Conservation (phyloP, 1,140 invertebrate genomes). For the Sminthurides bifidus region DNA sequence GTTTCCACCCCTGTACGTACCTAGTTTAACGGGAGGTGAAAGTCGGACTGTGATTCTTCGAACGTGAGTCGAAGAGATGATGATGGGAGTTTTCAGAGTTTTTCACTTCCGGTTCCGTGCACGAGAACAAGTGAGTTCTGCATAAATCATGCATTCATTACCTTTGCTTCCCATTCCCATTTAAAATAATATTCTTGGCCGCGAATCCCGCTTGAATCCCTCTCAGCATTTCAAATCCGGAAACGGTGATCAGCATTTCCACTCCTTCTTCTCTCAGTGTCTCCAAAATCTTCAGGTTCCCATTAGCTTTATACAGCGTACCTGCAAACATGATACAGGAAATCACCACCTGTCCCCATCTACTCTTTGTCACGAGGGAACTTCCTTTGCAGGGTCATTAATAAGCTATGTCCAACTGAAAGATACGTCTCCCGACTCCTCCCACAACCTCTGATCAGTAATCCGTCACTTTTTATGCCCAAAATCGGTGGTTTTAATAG, state of each 20-base stretch:
- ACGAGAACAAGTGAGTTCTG: neutral
- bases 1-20: too few relatives aligned
- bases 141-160: slow-evolving; percentile 4
- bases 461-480: neutral
- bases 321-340: neutral
- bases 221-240: slow-evolving; percentile 37
- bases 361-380: neutral
- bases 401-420: neutral
- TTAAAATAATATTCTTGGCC: slow-evolving; percentile 35
- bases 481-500: too few relatives aligned
- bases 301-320: slow-evolving; percentile 38
- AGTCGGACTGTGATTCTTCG: neutral
- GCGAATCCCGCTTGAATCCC: slow-evolving; percentile 35
- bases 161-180: slow-evolving; percentile 39
- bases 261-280: slow-evolving; percentile 32
- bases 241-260: slow-evolving; percentile 35
- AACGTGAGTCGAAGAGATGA: too few relatives aligned
- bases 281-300: slow-evolving; percentile 34
- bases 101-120: too few relatives aligned
- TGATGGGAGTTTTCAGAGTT: too few relatives aligned
- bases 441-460: neutral
- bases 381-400: neutral
- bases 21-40: too few relatives aligned
- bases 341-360: neutral
- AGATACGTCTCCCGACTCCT: neutral